Base-by-base conservation (phyloP, 2,888 invertebrate genomes). In the Ormia ochracea region DNA sequence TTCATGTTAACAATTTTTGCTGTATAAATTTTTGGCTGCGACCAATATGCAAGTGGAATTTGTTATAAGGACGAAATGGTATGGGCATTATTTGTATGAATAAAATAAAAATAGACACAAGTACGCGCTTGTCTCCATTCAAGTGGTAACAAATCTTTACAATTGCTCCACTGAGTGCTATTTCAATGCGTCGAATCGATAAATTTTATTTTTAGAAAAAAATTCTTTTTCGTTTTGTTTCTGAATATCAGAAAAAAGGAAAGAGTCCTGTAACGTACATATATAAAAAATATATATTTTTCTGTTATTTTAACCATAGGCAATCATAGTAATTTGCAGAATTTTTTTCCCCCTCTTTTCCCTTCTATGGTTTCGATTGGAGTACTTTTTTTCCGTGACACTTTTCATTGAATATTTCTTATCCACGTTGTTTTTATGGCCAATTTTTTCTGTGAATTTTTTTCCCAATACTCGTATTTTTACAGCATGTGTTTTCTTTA, bases 141-240 rank as follows among this genome's bases (percentile, higher is more conserved):
- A 73, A 80, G 76, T 80, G 82, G 80, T 41, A 81, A 82, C 82
- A 82, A 82, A 82, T 87, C 86, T 87, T 87, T 84, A 82, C 83
- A 87, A 87, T 87, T 85, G 87, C 87, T 84, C 86, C 87, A 79
- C 81, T 82, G 86, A 87, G 86, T 86, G 87, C 87, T 85, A 87
- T 87, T 87, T 86, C 86, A 86, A 86, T 87, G 86, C 86, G 86
- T 86, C 86, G 86, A 86, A 87, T 87, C 87, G 83, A 86, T 86
- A 86, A 86, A 86, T 86, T 87, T 81, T 81, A 80, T 81, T 82
- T 82, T 82, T 82, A 80, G 81, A 76, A 81, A 78, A 68, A n/a
- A n/a, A n/a, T n/a, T n/a, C n/a, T n/a, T 68, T 36, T 9, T 33
- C 33, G 12, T 61, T 58, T 54, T 41, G 21, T 61, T 38, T 54